Evolutionary conservation across 2,113 vertebrate species (phyloP), one percentile per base, ranked within the genome.

Genomic region (Prietella phreatophila): DNA sequence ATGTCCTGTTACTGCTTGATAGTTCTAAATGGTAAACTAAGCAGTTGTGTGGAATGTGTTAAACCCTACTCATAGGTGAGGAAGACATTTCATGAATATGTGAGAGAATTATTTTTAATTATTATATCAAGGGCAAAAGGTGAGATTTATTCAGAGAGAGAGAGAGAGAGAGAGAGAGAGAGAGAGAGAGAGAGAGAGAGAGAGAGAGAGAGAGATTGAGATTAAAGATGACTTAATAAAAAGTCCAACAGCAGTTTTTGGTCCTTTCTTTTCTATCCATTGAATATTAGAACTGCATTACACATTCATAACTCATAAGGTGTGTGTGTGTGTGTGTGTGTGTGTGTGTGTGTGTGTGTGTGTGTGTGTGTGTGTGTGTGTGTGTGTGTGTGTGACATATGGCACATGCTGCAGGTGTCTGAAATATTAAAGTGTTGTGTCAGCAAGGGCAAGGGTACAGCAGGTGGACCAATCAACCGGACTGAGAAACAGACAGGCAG

Each of bases 341-440:
- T 50, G 88, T 61, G 63, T 84, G 85, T 81, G n/a, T n/a, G n/a
- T n/a, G n/a, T 58, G 81, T 82, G 85, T 61, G 75, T 39, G 73
- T 15, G 60, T 14, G 60, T 47, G 88, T 55, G 63, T 84, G 83
- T 58, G 81, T 82, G 85, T 61, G 75, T 39, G 73, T 15, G 75
- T 33, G 84, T 11, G 82, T 5, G 83, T 33, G 79, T 39, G 13
- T 33, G 88, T 47, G 89, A 90, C 92, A 93, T 93, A 91, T 93
- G 92, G 90, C 25, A 55, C 15, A 56, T 87, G 55, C 92, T 33
- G 90, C 88, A 65, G 92, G 91, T 91, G 90, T 79, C 88, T 90
- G 91, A 92, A 92, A 93, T 92, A 91, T 93, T 93, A 91, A 93
- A 92, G 91, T 90, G 92, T 88, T 50, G 75, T 91, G 92, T 92